phyloP scores from a whole-genome alignment of 2,888 invertebrate species.

The Lutraria lutraria region DNA sequence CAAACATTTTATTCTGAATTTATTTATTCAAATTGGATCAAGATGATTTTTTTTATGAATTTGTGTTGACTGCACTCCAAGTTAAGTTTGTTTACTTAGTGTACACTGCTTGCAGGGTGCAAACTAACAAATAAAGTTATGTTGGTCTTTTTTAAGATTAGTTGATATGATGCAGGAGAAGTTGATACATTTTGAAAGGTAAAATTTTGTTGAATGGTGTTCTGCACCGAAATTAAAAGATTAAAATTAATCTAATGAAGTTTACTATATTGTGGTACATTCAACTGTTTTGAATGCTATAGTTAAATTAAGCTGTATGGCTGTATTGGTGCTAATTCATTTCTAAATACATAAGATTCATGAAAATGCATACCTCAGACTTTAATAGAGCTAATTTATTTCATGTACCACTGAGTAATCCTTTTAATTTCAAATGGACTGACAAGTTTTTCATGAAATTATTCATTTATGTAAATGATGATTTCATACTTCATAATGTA shows the following conservation, averaged over 20 bases:
- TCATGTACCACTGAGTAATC: too few species aligned
- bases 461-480: not conserved
- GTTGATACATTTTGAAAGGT: not conserved
- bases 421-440: too few species aligned
- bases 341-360: not conserved
- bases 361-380: too few species aligned
- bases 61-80: not conserved
- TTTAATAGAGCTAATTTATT: too few species aligned
- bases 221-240: not conserved
- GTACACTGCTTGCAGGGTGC: not conserved
- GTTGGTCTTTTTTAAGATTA: not conserved
- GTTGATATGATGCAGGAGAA: not conserved
- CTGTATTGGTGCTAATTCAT: not conserved
- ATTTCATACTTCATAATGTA: not conserved
- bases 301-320: not conserved
- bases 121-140: not conserved
- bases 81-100: not conserved
- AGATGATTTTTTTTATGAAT: too few species aligned
- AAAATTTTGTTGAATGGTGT: not conserved
- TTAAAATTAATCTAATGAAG: not conserved
- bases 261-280: not conserved
- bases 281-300: not conserved
- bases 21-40: too few species aligned
- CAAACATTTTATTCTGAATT: too few species aligned
- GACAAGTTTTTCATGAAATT: too few species aligned